A percentile compares a stretch with the other conserved stretches of the same genome.
Conservation (phyloP, 1,140 invertebrate genomes). For the Rhyzopertha dominica region DNA sequence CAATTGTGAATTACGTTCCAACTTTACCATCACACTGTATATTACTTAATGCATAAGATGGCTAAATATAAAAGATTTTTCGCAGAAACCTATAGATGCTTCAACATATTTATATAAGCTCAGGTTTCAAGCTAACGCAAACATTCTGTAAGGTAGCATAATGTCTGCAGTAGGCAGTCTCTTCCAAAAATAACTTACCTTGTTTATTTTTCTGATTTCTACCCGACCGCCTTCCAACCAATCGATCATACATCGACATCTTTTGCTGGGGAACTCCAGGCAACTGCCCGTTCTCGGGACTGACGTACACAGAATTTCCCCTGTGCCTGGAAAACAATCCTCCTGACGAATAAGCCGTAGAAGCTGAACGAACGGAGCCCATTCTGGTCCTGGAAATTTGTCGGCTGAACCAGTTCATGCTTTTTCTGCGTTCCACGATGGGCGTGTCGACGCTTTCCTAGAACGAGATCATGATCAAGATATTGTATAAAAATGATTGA, state of each 20-base stretch:
- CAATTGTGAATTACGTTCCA: too few species aligned
- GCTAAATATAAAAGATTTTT: too few species aligned
- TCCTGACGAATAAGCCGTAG: slow-evolving; percentile 76
- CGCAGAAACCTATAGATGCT: too few species aligned
- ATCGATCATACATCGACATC: slow-evolving; percentile 73
- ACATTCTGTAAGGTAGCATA: too few species aligned
- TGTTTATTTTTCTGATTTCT: slow-evolving; percentile 51
- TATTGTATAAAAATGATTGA: slow-evolving; percentile 1
- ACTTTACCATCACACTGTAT: too few species aligned
- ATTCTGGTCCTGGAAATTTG: slow-evolving; percentile 78
- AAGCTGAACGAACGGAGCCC: slow-evolving; percentile 75
- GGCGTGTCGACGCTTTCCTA: slow-evolving; percentile 85
- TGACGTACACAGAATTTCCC: slow-evolving; percentile 65
- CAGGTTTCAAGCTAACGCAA: too few species aligned
- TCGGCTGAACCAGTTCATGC: slow-evolving; percentile 71
- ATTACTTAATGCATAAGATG: too few species aligned
- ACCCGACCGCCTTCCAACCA: slow-evolving; percentile 72
- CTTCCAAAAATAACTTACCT: slow-evolving; percentile 18
- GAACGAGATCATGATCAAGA: slow-evolving; percentile 5
- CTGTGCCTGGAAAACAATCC: slow-evolving; percentile 61
- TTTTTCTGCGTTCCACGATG: slow-evolving; percentile 71
- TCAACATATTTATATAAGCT: too few species aligned
- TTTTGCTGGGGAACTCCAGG: slow-evolving; percentile 53
- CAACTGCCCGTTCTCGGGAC: slow-evolving; percentile 63
- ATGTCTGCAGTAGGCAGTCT: too few species aligned